Evolutionary conservation across 37 sponge, comb jelly and placozoan genomes (phyloP).

Genomic region (Aplysina aerophoba): DNA sequence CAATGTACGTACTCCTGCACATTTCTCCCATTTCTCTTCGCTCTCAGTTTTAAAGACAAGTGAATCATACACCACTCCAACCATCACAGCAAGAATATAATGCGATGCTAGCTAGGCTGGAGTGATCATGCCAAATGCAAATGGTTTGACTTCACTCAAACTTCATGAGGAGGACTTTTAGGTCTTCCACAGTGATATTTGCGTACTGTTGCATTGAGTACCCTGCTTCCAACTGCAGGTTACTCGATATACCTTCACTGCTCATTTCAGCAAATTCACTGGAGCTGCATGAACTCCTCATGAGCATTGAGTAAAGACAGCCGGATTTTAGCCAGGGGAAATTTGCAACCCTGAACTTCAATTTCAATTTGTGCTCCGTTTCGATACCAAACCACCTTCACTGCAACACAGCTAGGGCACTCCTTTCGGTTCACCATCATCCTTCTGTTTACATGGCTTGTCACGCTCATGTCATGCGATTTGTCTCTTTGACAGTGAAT

Average conservation of each 20-base stretch:
- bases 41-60: background rate
- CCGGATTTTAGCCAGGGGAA: background rate
- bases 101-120: constrained; percentile 20
- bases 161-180: background rate
- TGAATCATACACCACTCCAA: constrained; percentile 13
- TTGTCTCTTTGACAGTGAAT: background rate
- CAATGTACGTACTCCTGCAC: constrained; percentile 19
- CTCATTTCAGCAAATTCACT: background rate
- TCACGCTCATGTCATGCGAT: background rate
- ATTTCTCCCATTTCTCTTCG: constrained; percentile 11
- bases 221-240: background rate
- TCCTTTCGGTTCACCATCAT: background rate
- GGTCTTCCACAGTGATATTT: background rate
- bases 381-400: background rate
- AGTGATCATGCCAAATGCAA: constrained; percentile 43
- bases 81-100: constrained; percentile 9
- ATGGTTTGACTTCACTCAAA: background rate
- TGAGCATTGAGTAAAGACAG: background rate
- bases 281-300: background rate
- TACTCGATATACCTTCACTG: background rate
- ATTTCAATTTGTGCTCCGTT: background rate
- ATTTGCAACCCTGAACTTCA: background rate
- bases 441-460: background rate
- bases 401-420: background rate
- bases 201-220: background rate